phyloP scores from a whole-genome alignment of 2,113 vertebrate genomes.

The Vimba vimba region DNA sequence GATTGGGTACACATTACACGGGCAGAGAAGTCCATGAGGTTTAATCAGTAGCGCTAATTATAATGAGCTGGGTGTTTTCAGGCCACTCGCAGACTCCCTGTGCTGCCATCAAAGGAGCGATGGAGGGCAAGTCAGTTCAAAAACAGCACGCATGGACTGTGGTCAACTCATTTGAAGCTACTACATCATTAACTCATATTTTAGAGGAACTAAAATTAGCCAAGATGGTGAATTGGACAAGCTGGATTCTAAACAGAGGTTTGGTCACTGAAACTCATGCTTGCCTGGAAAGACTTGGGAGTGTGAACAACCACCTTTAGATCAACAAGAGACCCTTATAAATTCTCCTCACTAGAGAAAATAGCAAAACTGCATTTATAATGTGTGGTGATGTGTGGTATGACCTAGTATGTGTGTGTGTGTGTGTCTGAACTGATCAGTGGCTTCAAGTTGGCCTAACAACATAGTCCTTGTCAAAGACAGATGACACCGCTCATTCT shows the following conservation, averaged over 20 bases:
- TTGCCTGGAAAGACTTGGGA: not conserved
- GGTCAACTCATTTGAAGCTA: slow-evolving; percentile 3
- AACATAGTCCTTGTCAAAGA: not conserved
- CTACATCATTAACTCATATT: slow-evolving; percentile 29
- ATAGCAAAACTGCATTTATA: not conserved
- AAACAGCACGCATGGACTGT: not conserved
- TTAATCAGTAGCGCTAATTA: slow-evolving; percentile 56
- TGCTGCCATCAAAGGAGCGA: not conserved
- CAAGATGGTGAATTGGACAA: not conserved
- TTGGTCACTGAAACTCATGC: not conserved
- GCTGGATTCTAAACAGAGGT: not conserved
- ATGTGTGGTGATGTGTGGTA: not conserved
- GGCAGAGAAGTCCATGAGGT: slow-evolving; percentile 42
- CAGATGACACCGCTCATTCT: not conserved
- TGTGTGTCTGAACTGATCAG: not conserved
- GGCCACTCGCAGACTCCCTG: slow-evolving; percentile 38
- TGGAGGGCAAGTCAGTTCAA: not conserved
- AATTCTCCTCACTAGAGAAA: not conserved
- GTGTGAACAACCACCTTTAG: not conserved
- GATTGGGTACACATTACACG: slow-evolving; percentile 27
- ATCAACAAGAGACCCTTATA: not conserved
- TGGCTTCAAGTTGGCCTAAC: not conserved
- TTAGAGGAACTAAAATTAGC: slow-evolving; percentile 1
- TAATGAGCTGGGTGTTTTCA: slow-evolving; percentile 48
- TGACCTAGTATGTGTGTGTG: not conserved